Base-by-base conservation (phyloP, 2,797 vertebrate species). In the Arctocebus calabarensis region DNA sequence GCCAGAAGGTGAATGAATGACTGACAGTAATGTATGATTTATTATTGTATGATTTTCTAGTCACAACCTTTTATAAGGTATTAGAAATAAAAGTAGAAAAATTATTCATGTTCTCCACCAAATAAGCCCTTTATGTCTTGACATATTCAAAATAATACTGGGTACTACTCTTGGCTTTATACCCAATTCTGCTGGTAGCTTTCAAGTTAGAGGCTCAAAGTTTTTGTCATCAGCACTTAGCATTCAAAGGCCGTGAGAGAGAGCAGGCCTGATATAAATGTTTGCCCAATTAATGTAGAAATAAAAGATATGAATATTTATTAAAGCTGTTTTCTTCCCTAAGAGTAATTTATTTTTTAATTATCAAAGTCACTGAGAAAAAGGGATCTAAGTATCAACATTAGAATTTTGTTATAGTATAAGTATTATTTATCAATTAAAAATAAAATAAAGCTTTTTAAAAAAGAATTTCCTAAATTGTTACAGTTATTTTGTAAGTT, bases 321-420 rank as follows among this genome's bases (percentile, higher is more conserved):
- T 64, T 82, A 91, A 94, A 89, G 64, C 4, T 43, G 86, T 74
- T 93, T 94, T 96, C 89, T 64, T 93, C 74, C 88, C 85, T 75
- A 79, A 75, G 9, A 1, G 75, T 92, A 86, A 81, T 25, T 88
- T 74, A 83, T 84, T 85, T 87, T 92, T 87, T 92, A 85, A 92
- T 64, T 45, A 66, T 3, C 52, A 89, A 86, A 73, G 70, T 90
- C 57, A 66, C 40, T 1, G 8, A 92, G 23, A 82, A 37, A 2
- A 91, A 90, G 77, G 6, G 55, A 22, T 78, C 66, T 73, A 90
- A 73, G 25, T 19, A 62, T 45, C 71, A 84, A 88, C 27, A 61
- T n/a, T 34, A 45, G 5, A 77, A 66, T 92, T 75, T 75, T n/a
- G 48, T 52, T 34, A 40, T 17, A 32, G 75, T n/a, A 61, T 16